phyloP scores from a whole-genome alignment of 2,888 invertebrate species.

The Diloba caeruleocephala region DNA sequence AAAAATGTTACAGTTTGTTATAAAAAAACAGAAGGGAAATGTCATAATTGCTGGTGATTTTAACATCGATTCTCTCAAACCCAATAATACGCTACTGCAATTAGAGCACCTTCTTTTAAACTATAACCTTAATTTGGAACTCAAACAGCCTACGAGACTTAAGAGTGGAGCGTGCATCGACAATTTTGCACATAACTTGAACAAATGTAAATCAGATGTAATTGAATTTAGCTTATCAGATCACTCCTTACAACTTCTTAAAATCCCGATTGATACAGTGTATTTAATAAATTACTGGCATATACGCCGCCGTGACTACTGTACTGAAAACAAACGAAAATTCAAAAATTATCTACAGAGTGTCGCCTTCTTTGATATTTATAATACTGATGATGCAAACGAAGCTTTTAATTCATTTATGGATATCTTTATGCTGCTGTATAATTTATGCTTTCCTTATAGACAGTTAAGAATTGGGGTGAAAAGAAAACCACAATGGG shows the following conservation, averaged over 20 bases:
- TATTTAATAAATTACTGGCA: background rate
- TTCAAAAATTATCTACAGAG: background rate
- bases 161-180: background rate
- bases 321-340: background rate
- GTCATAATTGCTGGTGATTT: background rate
- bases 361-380: background rate
- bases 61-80: slow-evolving; percentile 4
- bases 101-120: background rate
- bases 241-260: background rate
- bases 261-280: background rate
- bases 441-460: slow-evolving; percentile 1
- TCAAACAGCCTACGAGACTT: background rate
- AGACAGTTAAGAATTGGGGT: background rate
- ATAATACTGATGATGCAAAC: background rate
- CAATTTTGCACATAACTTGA: slow-evolving; percentile 4
- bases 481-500: background rate
- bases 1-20: background rate
- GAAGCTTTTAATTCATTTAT: background rate
- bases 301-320: background rate
- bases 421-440: background rate
- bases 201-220: no score
- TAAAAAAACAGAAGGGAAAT: background rate
- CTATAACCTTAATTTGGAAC: background rate
- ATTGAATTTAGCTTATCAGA: background rate
- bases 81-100: background rate